Base-by-base conservation (phyloP, 2,797 vertebrate genomes). In the Pyrocephalus nanus region DNA sequence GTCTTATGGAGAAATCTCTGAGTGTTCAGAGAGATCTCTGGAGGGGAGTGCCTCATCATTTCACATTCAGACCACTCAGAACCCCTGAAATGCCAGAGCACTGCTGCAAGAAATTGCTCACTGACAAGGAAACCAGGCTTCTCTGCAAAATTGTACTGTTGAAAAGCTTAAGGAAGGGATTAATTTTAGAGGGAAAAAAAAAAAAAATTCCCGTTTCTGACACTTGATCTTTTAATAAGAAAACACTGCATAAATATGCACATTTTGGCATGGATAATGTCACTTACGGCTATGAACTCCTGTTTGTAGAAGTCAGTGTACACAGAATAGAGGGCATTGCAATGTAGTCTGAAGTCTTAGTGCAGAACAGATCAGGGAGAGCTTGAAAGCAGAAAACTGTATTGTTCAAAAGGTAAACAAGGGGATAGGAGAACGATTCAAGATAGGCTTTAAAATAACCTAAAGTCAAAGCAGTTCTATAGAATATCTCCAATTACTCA, bases 371-470 rank as follows among this genome's bases (percentile, higher is more conserved):
- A 93, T 25, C n/a, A 61, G 72, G 25, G 71, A 92, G 34, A 60
- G 48, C 40, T 77, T 83, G 74, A 83, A 67, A 86, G 75, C 9
- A 67, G 80, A 45, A 50, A 89, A 55, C 43, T 50, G 18, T n/a
- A 23, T 1, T 74, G 50, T 38, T 73, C 38, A 62, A 93, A 73
- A 80, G 43, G 58, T 60, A 92, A 90, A 58, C 69, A 74, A 75
- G 32, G 50, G 64, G 79, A 73, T 43, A 86, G 78, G 21, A 62
- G 58, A 90, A 75, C 62, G 58, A 96, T 87, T 90, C 89, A 93
- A 84, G 62, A 91, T 14, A 85, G 87, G 61, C 69, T 97, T 97
- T 78, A 94, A 97, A 96, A 94, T 89, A 88, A 57, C 83, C 69
- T 91, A 60, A 96, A 95, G 71, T 79, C 75, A 86, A 90, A 22